Percentiles rank a stretch among this genome's conserved stretches.
phyloP scores from a whole-genome alignment of 2,888 invertebrate genomes.

The Uropetala carovei region DNA sequence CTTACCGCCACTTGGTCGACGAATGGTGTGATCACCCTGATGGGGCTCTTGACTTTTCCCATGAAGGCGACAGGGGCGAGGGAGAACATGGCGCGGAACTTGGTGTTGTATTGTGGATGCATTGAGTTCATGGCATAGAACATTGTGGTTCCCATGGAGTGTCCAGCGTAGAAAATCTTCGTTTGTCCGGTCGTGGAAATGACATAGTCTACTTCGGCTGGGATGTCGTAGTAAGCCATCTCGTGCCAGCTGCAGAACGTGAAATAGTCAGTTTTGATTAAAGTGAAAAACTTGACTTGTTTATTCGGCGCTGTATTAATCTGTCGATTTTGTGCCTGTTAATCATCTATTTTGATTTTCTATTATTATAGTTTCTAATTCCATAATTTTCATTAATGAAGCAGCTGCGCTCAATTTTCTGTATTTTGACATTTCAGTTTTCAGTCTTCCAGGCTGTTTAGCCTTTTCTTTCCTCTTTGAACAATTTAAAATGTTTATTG shows the following conservation, averaged over 20 bases:
- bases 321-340: no score
- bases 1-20: slow-evolving; percentile 30
- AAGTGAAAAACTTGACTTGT: no score
- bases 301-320: no score
- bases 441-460: no score
- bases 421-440: no score
- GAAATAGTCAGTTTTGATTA: no score
- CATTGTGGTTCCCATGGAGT: slow-evolving; percentile 79
- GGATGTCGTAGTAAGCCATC: slow-evolving; percentile 79
- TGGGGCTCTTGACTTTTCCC: slow-evolving; percentile 72
- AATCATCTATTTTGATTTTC: no score
- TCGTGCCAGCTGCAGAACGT: slow-evolving; percentile 75
- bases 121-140: slow-evolving; percentile 79
- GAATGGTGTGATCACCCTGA: slow-evolving; percentile 29
- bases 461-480: no score
- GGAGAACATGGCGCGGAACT: slow-evolving; percentile 76
- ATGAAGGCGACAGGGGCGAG: slow-evolving; percentile 76
- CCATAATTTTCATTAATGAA: no score
- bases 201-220: slow-evolving; percentile 78
- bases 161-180: slow-evolving; percentile 77
- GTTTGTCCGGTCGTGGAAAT: slow-evolving; percentile 73
- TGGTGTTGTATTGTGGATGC: slow-evolving; percentile 78
- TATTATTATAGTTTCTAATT: no score
- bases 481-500: no score
- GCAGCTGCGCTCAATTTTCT: no score